Evolutionary conservation across 2,888 invertebrate genomes (phyloP), one percentile per base, ranked within the genome.

Genomic region (Notodonta ziczac): DNA sequence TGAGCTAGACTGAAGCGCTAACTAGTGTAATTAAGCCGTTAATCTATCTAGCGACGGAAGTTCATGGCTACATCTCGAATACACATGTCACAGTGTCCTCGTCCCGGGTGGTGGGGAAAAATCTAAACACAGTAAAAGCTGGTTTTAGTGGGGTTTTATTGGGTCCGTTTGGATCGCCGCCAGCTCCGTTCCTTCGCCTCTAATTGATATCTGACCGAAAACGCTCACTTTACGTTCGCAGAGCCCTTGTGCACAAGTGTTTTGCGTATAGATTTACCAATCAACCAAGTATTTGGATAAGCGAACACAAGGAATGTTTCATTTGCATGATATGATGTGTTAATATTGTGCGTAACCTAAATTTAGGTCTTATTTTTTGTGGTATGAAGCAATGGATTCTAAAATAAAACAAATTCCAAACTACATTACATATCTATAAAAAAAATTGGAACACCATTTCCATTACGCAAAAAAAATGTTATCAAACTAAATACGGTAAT

Each of bases 181-280:
- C 92, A 92, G 83, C 82, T 69, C 69, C 73, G 67, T 69, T 80
- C 77, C 83, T 86, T 84, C 77, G 81, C 70, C 77, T 86, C 87
- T 91, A 92, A 92, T 92, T 92, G 91, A 92, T 91, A 90, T 89
- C 85, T 87, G 86, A 86, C 88, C 82, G 81, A 84, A 83, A 83
- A 82, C 81, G 82, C 83, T 80, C 70, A 72, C 72, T 76, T 80
- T 77, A 76, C 70, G 70, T 76, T 70, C 76, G 71, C 73, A 74
- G 77, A 80, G 79, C 80, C 74, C 71, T 76, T 71, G 71, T 69
- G 79, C 70, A 76, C 75, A 74, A 73, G 62, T 67, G 66, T 70
- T 66, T 66, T 70, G 61, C 58, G 62, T 73, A 58, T 63, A 65
- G 62, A 70, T 65, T 65, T 9, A 60, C 61, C 60, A 57, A 42